A percentile compares a stretch with the other conserved stretches of the same genome.
Conservation (phyloP, 2,888 invertebrate genomes). For the Euplexia lucipara region DNA sequence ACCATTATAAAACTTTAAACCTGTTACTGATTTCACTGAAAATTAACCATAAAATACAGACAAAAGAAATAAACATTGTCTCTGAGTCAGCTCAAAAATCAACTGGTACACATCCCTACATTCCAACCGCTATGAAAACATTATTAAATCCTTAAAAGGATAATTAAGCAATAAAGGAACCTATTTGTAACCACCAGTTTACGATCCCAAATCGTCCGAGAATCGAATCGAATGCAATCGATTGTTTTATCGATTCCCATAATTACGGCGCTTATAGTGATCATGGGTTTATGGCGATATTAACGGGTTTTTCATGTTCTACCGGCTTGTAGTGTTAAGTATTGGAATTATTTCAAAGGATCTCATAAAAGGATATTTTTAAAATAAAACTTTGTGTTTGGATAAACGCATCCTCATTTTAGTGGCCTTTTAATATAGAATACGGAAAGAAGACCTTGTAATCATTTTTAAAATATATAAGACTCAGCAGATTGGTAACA, state of each 20-base stretch:
- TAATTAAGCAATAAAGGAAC: slow-evolving; percentile 65
- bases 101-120: slow-evolving; percentile 46
- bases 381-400: slow-evolving; percentile 9
- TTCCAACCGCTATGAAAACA: slow-evolving; percentile 59
- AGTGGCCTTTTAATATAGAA: background rate
- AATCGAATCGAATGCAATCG: slow-evolving; percentile 62
- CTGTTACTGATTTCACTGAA: too few species aligned
- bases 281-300: slow-evolving; percentile 57
- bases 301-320: slow-evolving; percentile 61
- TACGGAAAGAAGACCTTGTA: too few species aligned
- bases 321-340: slow-evolving; percentile 57
- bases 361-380: slow-evolving; percentile 11
- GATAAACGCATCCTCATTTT: background rate
- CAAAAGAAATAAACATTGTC: background rate
- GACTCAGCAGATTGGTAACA: too few species aligned
- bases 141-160: slow-evolving; percentile 66
- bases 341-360: slow-evolving; percentile 52
- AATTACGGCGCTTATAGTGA: slow-evolving; percentile 64
- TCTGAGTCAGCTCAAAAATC: slow-evolving; percentile 2
- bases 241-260: slow-evolving; percentile 66
- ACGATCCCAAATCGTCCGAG: slow-evolving; percentile 64
- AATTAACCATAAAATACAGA: too few species aligned
- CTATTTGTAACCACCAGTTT: slow-evolving; percentile 71
- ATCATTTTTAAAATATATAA: too few species aligned
- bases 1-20: too few species aligned